Evolutionary conservation across 2,797 vertebrate species (phyloP).

Genomic region (Ptychobarbus kaznakovi): DNA sequence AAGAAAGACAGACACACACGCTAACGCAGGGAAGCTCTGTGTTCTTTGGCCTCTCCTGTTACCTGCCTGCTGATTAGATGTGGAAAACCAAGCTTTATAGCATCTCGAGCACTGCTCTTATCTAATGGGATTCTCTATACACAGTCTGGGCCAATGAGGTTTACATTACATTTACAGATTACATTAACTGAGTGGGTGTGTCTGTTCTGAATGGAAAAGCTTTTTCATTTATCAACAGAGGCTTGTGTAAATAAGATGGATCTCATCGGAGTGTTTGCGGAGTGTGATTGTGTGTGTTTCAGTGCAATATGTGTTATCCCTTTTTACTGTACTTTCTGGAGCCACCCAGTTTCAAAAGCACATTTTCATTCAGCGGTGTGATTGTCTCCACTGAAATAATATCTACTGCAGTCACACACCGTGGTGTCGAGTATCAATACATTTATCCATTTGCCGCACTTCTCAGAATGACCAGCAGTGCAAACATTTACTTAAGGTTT

Average conservation of each 20-base stretch:
- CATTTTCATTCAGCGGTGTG: constrained; percentile 45
- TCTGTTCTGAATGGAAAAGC: constrained; percentile 35
- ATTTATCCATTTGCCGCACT: constrained; percentile 30
- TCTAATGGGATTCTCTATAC: constrained; percentile 62
- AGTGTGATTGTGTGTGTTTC: constrained; percentile 27
- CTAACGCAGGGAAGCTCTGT: constrained; percentile 18
- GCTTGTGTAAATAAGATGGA: constrained; percentile 53
- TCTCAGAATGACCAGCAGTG: constrained; percentile 19
- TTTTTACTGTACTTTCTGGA: background rate
- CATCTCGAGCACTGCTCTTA: constrained; percentile 58
- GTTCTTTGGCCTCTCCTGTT: constrained; percentile 62
- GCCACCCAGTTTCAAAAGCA: constrained; percentile 16
- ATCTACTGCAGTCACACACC: constrained; percentile 24
- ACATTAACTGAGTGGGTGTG: constrained; percentile 50
- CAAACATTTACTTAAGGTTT: constrained; percentile 49
- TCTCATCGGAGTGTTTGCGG: constrained; percentile 39
- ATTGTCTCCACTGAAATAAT: constrained; percentile 45
- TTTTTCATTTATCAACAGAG: constrained; percentile 47
- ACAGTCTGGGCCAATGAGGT: constrained; percentile 47
- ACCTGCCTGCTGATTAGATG: constrained; percentile 68
- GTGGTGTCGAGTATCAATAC: constrained; percentile 24
- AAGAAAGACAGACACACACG: constrained; percentile 35
- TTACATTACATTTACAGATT: constrained; percentile 59
- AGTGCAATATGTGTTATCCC: background rate
- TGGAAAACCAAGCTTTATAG: constrained; percentile 56